A percentile compares a stretch with the other conserved stretches of the same genome.
These are phyloP conservation scores for Morone chrysops DNA, from an alignment of 2,113 vertebrate genomes.

Conservation along the genomic window DNA sequence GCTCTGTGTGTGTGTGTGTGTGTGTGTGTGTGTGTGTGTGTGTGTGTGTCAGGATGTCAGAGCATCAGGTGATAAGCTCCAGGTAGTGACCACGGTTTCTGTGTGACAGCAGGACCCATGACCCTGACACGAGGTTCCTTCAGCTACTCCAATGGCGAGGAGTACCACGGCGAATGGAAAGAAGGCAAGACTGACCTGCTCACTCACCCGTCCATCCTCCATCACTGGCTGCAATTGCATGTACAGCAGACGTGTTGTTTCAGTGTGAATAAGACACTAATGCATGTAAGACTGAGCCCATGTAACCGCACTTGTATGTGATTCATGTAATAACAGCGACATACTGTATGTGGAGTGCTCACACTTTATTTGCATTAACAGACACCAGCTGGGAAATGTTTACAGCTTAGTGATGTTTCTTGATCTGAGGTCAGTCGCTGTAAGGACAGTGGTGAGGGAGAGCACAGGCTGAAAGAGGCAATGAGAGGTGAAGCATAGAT, in stretches of 20 bases:
- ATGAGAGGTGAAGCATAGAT: neutral
- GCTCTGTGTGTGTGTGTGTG: neutral
- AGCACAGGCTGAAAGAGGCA: neutral
- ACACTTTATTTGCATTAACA: neutral
- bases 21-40: neutral
- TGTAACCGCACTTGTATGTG: neutral
- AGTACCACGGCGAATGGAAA: constrained; percentile 95
- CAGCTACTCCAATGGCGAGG: constrained; percentile 94
- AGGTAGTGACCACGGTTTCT: neutral
- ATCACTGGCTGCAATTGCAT: constrained; percentile 31
- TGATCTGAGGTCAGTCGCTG: neutral
- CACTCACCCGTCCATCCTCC: constrained; percentile 19
- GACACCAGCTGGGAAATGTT: neutral
- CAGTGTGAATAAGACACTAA: constrained; percentile 16
- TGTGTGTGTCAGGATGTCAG: constrained; percentile 5
- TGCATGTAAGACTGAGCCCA: neutral
- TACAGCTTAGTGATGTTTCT: neutral
- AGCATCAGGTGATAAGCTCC: neutral
- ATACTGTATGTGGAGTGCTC: neutral
- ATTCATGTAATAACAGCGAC: constrained; percentile 25
- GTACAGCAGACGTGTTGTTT: neutral
- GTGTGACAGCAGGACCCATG: constrained; percentile 82
- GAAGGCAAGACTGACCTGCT: constrained; percentile 84
- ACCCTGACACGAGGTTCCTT: constrained; percentile 95
- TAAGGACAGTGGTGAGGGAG: neutral